A percentile compares a stretch with the other conserved stretches of the same genome.
phyloP scores from a whole-genome alignment of 2,797 vertebrate species.

The Podarcis siculus region DNA sequence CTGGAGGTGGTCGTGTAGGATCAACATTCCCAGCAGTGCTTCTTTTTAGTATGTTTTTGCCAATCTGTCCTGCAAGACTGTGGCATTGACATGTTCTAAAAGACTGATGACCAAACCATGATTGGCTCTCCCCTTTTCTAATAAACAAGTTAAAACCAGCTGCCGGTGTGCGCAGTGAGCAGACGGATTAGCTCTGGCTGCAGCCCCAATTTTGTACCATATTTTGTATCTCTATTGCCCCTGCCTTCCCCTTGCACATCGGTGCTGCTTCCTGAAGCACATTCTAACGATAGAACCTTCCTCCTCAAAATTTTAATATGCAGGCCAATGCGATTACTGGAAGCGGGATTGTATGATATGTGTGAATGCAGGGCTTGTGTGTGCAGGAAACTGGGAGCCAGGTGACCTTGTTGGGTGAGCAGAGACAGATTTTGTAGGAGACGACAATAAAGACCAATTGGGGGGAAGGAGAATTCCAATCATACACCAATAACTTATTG shows the following conservation, averaged over 20 bases:
- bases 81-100: neutral
- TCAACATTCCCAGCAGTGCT: neutral
- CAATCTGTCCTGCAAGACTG: neutral
- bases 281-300: neutral
- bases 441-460: neutral
- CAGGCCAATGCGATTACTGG: neutral
- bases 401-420: neutral
- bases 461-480: too few relatives aligned
- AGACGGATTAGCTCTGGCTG: neutral
- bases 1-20: neutral
- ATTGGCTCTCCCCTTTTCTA: neutral
- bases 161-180: neutral
- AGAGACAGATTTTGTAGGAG: neutral
- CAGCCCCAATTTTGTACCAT: too few relatives aligned
- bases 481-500: too few relatives aligned
- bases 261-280: neutral
- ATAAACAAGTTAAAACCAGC: neutral
- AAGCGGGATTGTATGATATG: neutral
- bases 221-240: too few relatives aligned
- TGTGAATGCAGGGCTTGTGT: too few relatives aligned
- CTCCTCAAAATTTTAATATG: neutral
- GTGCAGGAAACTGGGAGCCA: neutral
- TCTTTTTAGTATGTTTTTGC: neutral
- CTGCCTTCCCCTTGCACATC: neutral
- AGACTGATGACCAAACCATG: neutral